Percentiles rank a stretch among this genome's conserved stretches.
Evolutionary conservation across 2,888 invertebrate species (phyloP).

Genomic region (Melangyna quadrimaculata): DNA sequence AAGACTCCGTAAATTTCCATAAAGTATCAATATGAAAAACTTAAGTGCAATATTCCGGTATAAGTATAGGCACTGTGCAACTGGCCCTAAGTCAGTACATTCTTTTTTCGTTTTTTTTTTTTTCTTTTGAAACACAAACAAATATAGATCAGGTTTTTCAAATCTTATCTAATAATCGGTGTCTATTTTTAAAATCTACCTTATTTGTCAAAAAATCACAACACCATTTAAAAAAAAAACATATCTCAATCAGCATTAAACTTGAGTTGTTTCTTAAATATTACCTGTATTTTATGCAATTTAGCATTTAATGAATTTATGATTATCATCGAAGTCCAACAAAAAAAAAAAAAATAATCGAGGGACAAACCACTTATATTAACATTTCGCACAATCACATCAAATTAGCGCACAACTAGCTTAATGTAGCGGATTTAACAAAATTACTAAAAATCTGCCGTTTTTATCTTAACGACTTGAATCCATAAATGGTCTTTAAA

Average conservation of each 20-base stretch:
- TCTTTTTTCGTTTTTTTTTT: no score
- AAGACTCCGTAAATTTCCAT: no score
- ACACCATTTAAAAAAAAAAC: background rate
- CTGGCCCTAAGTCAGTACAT: no score
- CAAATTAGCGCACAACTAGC: background rate
- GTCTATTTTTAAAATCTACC: no score
- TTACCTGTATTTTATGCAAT: background rate
- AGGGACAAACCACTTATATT: background rate
- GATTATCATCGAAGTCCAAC: background rate
- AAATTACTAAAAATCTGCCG: background rate
- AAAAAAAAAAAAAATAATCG: background rate
- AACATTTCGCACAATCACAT: slow-evolving; percentile 1
- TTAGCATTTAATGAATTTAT: background rate
- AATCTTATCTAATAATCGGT: no score
- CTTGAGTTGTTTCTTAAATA: background rate
- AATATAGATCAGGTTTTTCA: no score
- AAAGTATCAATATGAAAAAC: no score
- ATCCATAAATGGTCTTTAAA: slow-evolving; percentile 12
- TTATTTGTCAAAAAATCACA: no score
- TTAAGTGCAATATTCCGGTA: no score
- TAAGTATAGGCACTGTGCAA: no score
- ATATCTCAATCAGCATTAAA: background rate
- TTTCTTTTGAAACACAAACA: no score
- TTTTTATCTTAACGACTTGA: slow-evolving; percentile 12
- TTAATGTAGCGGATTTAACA: background rate